Percentiles rank a stretch among this genome's conserved stretches.
Conservation (phyloP, 2,113 vertebrate genomes). For the Channa argus region DNA sequence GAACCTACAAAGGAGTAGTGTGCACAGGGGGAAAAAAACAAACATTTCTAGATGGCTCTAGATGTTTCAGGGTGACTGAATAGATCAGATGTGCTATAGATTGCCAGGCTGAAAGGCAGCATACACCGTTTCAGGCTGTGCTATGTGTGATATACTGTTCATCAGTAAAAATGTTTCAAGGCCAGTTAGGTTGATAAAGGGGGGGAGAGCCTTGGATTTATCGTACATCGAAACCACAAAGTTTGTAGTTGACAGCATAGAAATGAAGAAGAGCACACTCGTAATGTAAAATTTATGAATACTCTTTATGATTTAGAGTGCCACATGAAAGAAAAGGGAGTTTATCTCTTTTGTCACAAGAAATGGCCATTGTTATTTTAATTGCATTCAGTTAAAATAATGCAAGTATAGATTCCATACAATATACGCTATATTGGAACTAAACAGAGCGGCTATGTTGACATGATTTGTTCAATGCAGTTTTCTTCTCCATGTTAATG, state of each 20-base stretch:
- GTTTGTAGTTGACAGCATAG: background rate
- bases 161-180: constrained; percentile 15
- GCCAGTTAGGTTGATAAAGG: background rate
- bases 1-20: background rate
- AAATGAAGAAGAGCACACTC: background rate
- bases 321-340: background rate
- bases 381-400: constrained; percentile 6
- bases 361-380: constrained; percentile 2
- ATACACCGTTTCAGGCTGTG: background rate
- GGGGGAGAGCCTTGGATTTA: background rate
- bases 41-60: background rate
- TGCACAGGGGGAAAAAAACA: background rate
- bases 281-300: background rate
- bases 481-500: background rate
- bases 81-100: background rate
- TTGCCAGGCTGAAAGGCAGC: background rate
- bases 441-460: too few species aligned
- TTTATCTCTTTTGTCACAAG: background rate
- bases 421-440: background rate
- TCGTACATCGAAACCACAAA: background rate
- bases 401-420: background rate
- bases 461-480: background rate
- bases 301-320: background rate
- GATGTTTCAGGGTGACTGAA: background rate
- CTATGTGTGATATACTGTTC: background rate